Conservation (phyloP, 2,797 vertebrate genomes). For the Phyllotis vaccarum region DNA sequence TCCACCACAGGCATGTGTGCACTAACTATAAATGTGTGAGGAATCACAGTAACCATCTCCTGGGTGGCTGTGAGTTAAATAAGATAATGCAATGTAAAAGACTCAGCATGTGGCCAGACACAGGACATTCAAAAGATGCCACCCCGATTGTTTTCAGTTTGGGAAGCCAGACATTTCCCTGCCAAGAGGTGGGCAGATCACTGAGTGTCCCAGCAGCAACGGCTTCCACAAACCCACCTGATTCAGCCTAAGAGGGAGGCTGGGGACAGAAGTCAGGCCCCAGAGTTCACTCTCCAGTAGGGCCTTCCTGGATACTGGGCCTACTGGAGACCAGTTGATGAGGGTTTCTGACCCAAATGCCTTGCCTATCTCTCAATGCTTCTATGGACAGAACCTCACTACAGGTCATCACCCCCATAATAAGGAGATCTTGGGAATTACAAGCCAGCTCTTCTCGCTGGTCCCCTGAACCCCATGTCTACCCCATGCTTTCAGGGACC, state of each 20-base stretch:
- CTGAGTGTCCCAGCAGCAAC: background rate
- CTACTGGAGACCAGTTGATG: background rate
- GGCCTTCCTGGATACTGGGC: background rate
- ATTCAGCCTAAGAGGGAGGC: background rate
- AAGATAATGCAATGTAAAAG: background rate
- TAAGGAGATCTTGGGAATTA: background rate
- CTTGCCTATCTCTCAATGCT: background rate
- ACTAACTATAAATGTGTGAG: background rate
- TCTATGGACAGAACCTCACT: background rate
- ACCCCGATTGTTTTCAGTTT: background rate
- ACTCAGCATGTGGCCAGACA: background rate
- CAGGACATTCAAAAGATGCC: background rate
- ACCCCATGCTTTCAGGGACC: background rate
- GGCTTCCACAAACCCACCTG: background rate
- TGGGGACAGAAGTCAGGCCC: background rate
- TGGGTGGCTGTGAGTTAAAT: background rate
- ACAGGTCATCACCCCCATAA: background rate
- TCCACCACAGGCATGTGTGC: background rate
- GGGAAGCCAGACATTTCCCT: background rate
- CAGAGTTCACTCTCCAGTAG: background rate
- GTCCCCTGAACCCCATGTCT: background rate
- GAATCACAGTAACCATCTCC: background rate
- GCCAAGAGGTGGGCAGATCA: background rate
- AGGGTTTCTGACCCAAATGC: background rate
- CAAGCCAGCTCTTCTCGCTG: background rate